Percentiles rank a stretch among this genome's conserved stretches.
phyloP scores from a whole-genome alignment of 2,888 invertebrate species.

The Germaria angustata region DNA sequence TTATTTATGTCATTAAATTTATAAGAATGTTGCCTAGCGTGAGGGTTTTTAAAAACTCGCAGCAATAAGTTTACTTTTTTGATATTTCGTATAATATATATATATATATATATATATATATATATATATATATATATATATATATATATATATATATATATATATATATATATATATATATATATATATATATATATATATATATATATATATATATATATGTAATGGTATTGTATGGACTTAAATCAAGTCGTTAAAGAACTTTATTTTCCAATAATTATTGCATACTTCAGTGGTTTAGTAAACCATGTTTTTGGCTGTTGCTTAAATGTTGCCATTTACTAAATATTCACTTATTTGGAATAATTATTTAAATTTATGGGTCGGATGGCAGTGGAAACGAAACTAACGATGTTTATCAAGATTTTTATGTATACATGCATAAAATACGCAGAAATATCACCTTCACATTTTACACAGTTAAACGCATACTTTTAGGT shows the following conservation, averaged over 20 bases:
- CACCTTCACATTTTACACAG: neutral
- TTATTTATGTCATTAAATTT: neutral
- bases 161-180: too few species aligned
- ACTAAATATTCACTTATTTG: neutral
- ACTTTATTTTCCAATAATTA: neutral
- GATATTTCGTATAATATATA: neutral
- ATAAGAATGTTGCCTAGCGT: neutral
- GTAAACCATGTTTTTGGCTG: neutral
- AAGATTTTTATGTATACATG: neutral
- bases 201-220: too few species aligned
- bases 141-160: too few species aligned
- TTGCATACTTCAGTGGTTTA: conserved; percentile 12
- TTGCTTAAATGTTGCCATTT: neutral
- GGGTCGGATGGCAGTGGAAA: neutral
- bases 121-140: too few species aligned
- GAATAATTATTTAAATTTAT: conserved; percentile 24
- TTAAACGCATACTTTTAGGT: conserved; percentile 17
- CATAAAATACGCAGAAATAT: neutral
- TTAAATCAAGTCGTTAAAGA: neutral
- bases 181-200: too few species aligned
- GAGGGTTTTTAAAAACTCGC: neutral
- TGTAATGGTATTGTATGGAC: neutral
- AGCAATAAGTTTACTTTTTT: neutral
- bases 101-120: too few species aligned
- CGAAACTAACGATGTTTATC: neutral